These are phyloP conservation scores for Lophura nycthemera DNA, from an alignment of 2,113 vertebrate genomes.

Conservation along the genomic window DNA sequence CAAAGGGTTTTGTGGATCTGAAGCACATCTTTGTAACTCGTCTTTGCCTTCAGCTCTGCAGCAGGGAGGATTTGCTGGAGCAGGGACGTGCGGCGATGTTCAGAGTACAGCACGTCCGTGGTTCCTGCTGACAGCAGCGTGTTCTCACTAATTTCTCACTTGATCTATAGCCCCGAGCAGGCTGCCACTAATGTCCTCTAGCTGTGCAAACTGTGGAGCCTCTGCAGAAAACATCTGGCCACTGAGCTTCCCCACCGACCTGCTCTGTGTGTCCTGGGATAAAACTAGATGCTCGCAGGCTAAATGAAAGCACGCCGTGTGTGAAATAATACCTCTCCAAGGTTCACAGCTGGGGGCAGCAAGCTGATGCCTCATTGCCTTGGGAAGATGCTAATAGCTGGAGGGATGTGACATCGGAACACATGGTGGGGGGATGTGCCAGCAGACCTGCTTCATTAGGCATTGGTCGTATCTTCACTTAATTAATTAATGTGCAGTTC, in stretches of 20 bases:
- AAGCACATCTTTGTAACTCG: neutral
- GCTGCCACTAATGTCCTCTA: neutral
- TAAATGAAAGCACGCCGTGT: neutral
- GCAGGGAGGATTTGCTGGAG: neutral
- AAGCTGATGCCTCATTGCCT: fast-evolving
- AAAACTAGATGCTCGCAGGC: neutral
- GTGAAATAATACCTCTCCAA: neutral
- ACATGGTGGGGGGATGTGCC: fast-evolving
- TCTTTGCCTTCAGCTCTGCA: neutral
- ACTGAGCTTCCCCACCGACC: neutral
- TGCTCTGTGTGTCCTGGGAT: neutral
- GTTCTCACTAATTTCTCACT: neutral
- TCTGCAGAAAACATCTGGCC: conserved; percentile 56
- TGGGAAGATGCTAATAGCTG: neutral
- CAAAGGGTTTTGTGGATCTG: neutral
- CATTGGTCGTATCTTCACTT: neutral
- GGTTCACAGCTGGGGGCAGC: neutral
- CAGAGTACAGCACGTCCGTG: neutral
- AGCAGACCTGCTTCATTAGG: neutral
- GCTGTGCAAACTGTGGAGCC: neutral
- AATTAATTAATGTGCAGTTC: neutral
- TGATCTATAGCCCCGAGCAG: neutral
- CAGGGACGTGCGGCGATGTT: conserved; percentile 18
- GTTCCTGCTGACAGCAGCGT: neutral
- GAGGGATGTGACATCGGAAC: neutral